A percentile compares a stretch with the other conserved stretches of the same genome.
Conservation (phyloP, 2,888 invertebrate genomes). For the Syrista parreyssii region DNA sequence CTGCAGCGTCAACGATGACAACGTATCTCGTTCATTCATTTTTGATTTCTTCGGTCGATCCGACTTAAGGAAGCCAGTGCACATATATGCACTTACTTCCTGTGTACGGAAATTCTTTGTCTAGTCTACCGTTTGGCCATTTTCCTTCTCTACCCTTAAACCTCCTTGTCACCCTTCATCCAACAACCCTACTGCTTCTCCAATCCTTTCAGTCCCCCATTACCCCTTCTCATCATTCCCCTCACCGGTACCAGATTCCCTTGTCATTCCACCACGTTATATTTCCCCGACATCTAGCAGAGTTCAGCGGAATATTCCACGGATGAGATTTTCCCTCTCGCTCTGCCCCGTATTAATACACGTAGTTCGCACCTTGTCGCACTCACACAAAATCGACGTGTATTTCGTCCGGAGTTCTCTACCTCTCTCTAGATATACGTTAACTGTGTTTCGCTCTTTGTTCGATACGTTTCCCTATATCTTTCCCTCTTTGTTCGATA, state of each 20-base stretch:
- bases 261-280: constrained; percentile 19
- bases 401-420: constrained; percentile 15
- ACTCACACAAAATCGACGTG: constrained; percentile 19
- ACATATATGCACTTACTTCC: neutral
- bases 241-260: constrained; percentile 7
- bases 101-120: neutral
- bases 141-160: neutral
- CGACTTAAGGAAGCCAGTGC: neutral
- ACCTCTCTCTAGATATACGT: neutral
- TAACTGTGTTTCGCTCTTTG: neutral
- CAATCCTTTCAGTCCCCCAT: constrained; percentile 13
- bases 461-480: neutral
- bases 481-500: constrained; percentile 1
- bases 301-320: constrained; percentile 47
- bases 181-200: neutral
- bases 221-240: constrained; percentile 1
- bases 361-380: constrained; percentile 15
- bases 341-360: constrained; percentile 2
- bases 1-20: neutral
- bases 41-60: neutral
- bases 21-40: neutral
- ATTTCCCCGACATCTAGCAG: constrained; percentile 22
- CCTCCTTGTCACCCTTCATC: neutral
- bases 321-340: constrained; percentile 36
- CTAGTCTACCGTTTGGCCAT: neutral